Evolutionary conservation across 2,888 invertebrate genomes (phyloP), one percentile per base, ranked within the genome.

Genomic region (Fragum sueziense): DNA sequence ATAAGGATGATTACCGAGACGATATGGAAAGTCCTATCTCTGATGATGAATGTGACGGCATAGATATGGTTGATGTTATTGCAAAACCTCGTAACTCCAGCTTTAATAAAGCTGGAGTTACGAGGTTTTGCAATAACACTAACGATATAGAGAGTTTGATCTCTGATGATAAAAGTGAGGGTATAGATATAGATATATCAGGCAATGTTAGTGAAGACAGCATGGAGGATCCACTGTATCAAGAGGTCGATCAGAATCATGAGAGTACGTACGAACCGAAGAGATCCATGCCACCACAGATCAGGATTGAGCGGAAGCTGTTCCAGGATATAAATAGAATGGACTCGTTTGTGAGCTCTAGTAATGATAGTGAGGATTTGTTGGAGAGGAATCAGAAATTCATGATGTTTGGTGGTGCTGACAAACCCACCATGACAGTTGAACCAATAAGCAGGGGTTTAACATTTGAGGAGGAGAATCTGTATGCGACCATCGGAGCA

Each of bases 231-330:
- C 88, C 87, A 7, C 83, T 90, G 2, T 91, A 91, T 75, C 91
- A 90, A 71, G 91, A 92, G 80, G 88, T 91, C 11, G 90, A 90
- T 78, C 89, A 89, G 61, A 90, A 91, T 76, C 90, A 90, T 78
- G 90, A 91, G 80, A 90, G 90, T 82, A 90, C 88, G 61, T 91
- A 91, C 67, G 90, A 90, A 83, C 90, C 89, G 1, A 88, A 87
- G 69, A 82, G 86, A 62, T 34, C 69, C 33, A 70, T 80, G 25
- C 91, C 91, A 6, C 91, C 91, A 27, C 89, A 90, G 78, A 88
- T 93, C 31, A 87, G 89, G 52, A 92, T 93, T 25, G 93, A 92
- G 76, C 86, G 93, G 37, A 92, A 91, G 76, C 87, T 90, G 31
- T 91, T 91, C 74, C 87, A 85, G 25, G 88, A 86, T 31, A 72